A percentile compares a stretch with the other conserved stretches of the same genome.
Evolutionary conservation across 2,797 vertebrate genomes (phyloP).

Genomic region (Chelmon rostratus): DNA sequence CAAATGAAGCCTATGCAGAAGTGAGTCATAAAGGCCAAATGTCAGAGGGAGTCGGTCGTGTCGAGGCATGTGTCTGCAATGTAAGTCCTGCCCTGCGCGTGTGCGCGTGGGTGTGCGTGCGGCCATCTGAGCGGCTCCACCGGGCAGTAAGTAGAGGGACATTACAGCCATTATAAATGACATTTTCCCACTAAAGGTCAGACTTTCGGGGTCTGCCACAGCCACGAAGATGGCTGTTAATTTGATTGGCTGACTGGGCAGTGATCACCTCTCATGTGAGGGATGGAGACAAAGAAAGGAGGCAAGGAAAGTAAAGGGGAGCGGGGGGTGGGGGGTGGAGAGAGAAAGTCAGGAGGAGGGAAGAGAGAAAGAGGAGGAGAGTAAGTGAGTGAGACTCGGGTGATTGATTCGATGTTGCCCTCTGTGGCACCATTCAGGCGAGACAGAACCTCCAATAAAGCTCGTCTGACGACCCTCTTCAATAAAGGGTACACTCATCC

Average conservation of each 20-base stretch:
- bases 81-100: slow-evolving; percentile 27
- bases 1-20: slow-evolving; percentile 53
- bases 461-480: slow-evolving; percentile 82
- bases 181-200: slow-evolving; percentile 86
- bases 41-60: slow-evolving; percentile 51
- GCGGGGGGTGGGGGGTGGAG: slow-evolving; percentile 30
- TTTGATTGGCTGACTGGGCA: slow-evolving; percentile 82
- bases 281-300: slow-evolving; percentile 38
- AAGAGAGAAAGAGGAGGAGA: slow-evolving; percentile 66
- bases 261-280: slow-evolving; percentile 71
- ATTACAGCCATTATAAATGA: slow-evolving; percentile 84
- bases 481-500: slow-evolving; percentile 81
- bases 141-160: slow-evolving; percentile 77
- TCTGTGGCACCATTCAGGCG: slow-evolving; percentile 83
- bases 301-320: background rate
- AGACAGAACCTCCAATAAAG: slow-evolving; percentile 85
- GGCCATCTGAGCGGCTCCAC: slow-evolving; percentile 58
- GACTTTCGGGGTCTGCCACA: slow-evolving; percentile 67
- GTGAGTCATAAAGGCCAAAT: slow-evolving; percentile 72
- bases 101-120: background rate
- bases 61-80: slow-evolving; percentile 52
- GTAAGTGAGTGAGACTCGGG: slow-evolving; percentile 77
- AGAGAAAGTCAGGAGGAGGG: slow-evolving; percentile 64
- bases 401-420: slow-evolving; percentile 84
- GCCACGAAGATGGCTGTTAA: slow-evolving; percentile 75